Evolutionary conservation across 2,113 vertebrate genomes (phyloP).

Genomic region (Hyperopisus bebe): DNA sequence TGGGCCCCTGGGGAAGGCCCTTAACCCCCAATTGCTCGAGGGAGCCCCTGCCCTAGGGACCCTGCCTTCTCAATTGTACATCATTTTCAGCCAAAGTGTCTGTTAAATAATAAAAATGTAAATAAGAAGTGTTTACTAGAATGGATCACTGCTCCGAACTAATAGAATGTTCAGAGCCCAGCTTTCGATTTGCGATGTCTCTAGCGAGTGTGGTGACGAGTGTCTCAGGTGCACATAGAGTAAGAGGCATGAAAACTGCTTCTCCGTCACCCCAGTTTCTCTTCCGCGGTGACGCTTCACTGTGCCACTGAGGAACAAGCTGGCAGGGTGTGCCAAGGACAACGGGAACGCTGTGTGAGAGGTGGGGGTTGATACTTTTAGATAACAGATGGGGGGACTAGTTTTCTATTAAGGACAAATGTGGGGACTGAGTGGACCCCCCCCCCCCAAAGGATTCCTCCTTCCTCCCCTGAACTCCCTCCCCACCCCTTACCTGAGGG

Average conservation of each 20-base stretch:
- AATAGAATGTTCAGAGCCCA: neutral
- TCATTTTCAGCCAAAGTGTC: neutral
- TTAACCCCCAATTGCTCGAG: neutral
- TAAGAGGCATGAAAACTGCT: neutral
- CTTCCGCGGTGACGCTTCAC: neutral
- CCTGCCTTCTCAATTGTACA: neutral
- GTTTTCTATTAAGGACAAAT: neutral
- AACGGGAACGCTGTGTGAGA: neutral
- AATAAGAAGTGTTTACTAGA: neutral
- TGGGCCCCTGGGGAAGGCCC: neutral
- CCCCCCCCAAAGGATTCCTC: neutral
- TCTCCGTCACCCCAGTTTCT: neutral
- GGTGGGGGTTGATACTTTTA: neutral
- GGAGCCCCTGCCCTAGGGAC: too few species aligned
- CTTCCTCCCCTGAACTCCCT: slow-evolving; percentile 19
- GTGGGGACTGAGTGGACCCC: neutral
- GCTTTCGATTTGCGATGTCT: neutral
- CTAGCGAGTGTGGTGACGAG: neutral
- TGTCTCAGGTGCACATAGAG: neutral
- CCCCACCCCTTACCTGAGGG: slow-evolving; percentile 53
- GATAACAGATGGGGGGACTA: neutral
- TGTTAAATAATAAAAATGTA: neutral
- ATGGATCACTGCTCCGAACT: neutral
- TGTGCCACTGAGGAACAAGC: neutral
- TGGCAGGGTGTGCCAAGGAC: neutral